Evolutionary conservation across 2,113 vertebrate species (phyloP).

Genomic region (Rallus limicola): DNA sequence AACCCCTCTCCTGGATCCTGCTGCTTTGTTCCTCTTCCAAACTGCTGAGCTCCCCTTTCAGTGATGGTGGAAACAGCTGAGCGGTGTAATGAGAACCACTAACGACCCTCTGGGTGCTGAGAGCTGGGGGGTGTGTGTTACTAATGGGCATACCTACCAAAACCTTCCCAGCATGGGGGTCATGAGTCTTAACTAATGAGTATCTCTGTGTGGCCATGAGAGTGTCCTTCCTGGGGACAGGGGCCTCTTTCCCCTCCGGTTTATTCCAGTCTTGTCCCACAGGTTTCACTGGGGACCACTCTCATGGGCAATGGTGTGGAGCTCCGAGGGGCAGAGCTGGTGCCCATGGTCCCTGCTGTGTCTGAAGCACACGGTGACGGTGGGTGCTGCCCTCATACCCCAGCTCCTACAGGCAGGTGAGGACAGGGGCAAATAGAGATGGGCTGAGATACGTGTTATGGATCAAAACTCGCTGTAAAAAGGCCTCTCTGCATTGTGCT

Average conservation of each 20-base stretch:
- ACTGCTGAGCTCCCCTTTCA: rapidly evolving
- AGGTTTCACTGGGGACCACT: neutral
- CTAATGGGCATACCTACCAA: rapidly evolving
- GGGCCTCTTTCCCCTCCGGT: neutral
- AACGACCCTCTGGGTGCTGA: rapidly evolving
- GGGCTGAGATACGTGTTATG: neutral
- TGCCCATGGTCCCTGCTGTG: neutral
- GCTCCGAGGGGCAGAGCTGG: neutral
- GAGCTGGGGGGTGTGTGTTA: neutral
- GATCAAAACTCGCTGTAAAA: neutral
- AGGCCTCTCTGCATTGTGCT: neutral
- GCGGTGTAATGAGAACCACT: neutral
- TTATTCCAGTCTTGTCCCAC: neutral
- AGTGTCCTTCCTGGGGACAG: neutral
- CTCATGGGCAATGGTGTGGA: rapidly evolving
- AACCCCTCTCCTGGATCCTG: neutral
- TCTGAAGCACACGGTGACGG: neutral
- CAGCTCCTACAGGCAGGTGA: neutral
- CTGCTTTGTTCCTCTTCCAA: neutral
- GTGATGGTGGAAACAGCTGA: neutral
- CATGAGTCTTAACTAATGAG: neutral
- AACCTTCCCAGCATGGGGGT: neutral
- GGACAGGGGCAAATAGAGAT: neutral
- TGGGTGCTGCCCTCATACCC: neutral
- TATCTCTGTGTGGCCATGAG: neutral